A percentile compares a stretch with the other conserved stretches of the same genome.
These are phyloP conservation scores for Lithosia quadra DNA, from an alignment of 2,888 invertebrate genomes.

Conservation along the genomic window DNA sequence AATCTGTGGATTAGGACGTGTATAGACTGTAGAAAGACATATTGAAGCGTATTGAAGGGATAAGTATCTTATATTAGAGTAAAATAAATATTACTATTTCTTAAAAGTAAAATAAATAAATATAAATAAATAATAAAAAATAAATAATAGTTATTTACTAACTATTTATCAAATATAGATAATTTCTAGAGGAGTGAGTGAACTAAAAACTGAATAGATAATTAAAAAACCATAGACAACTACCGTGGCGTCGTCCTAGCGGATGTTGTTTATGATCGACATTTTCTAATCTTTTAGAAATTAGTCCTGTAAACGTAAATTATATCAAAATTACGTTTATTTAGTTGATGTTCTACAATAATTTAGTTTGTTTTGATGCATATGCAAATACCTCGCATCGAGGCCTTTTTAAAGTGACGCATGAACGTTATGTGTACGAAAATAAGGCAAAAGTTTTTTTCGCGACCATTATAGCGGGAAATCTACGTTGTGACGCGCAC, in stretches of 20 bases:
- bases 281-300: constrained; percentile 72
- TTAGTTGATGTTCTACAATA: constrained; percentile 36
- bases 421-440: constrained; percentile 56
- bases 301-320: constrained; percentile 65
- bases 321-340: constrained; percentile 51
- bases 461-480: constrained; percentile 81
- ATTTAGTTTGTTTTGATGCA: constrained; percentile 22
- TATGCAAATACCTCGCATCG: constrained; percentile 19
- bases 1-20: no score
- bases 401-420: constrained; percentile 33
- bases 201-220: constrained; percentile 8
- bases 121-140: no score
- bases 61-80: no score
- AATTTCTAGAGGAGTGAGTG: constrained; percentile 16
- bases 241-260: constrained; percentile 75
- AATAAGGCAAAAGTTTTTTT: constrained; percentile 63
- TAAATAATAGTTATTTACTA: no score
- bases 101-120: no score
- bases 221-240: constrained; percentile 60
- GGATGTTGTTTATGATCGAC: constrained; percentile 83
- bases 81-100: no score
- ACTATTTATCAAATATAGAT: not conserved
- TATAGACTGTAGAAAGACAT: no score
- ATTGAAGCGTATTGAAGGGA: no score
- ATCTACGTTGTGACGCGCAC: constrained; percentile 82